Conservation (phyloP, 2,797 vertebrate genomes). For the Threskiornis aethiopicus region DNA sequence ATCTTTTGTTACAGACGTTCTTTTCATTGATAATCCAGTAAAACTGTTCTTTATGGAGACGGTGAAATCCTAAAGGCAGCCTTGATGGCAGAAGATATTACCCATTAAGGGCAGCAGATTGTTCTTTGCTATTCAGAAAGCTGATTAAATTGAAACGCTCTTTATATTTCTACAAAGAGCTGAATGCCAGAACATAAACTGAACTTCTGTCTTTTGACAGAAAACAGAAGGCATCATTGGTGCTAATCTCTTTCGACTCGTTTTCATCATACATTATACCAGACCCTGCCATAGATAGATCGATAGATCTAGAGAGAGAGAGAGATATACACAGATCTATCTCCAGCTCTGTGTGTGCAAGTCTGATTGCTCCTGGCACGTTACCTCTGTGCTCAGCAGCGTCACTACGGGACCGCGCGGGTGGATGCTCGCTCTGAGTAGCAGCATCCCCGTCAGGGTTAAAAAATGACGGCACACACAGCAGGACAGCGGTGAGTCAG, state of each 20-base stretch:
- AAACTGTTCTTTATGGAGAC: background rate
- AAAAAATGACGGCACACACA: background rate
- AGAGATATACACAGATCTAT: fast-evolving
- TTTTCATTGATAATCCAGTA: background rate
- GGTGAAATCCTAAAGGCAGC: background rate
- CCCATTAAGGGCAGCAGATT: constrained; percentile 55
- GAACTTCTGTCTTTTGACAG: background rate
- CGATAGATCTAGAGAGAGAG: fast-evolving
- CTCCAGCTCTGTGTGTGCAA: background rate
- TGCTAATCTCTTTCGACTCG: background rate
- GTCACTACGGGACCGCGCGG: fast-evolving
- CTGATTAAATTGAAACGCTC: background rate
- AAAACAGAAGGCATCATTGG: background rate
- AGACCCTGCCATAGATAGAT: background rate
- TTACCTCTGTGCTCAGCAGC: background rate
- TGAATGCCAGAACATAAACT: background rate
- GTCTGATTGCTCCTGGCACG: background rate
- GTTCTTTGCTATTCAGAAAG: constrained; percentile 17
- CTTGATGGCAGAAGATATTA: background rate
- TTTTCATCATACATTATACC: background rate
- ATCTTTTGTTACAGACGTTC: background rate
- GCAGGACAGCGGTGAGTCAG: background rate
- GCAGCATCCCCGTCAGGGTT: background rate
- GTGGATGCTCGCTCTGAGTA: background rate
- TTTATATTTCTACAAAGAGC: background rate